Evolutionary conservation across 2,888 invertebrate species (phyloP), one percentile per base, ranked within the genome.

Genomic region (Danaus chrysippus): DNA sequence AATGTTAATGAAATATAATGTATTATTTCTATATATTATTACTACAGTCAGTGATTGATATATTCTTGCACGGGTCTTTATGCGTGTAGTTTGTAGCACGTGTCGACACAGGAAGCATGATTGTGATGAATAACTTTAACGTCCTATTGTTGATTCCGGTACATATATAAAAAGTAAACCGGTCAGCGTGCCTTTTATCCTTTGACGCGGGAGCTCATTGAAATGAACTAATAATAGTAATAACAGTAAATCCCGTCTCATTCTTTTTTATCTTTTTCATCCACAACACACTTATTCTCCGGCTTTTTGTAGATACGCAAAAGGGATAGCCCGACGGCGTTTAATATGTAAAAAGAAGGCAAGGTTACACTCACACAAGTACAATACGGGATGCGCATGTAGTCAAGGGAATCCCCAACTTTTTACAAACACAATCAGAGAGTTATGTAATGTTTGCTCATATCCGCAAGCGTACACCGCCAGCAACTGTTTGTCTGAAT

Each of bases 401-500:
- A 84, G 86, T 89, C 77, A 84, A 86, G 91, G 91, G 91, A 88
- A 87, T 91, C 88, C 90, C 91, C 91, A 88, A 89, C 86, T 90
- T 91, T 91, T 91, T 91, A 91, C 89, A 85, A 89, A 91, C 91
- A 90, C 90, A 91, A 90, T 90, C 90, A 90, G 88, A 90, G 90
- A 88, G 88, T 91, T 91, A 90, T 91, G 90, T 90, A 90, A 90
- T 87, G 88, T 88, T 87, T 88, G 86, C 82, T 83, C 82, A 87
- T 84, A 87, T 85, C 86, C 87, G 87, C 81, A 84, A 82, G 77
- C 83, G 80, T 81, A 78, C 79, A 78, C 78, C 71, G 75, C 73
- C 78, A 77, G 82, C 85, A 78, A 80, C 87, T 81, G 83, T 86
- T 86, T 86, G 84, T 85, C 83, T 78, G 84, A 86, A 85, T 88